Evolutionary conservation across 2,797 vertebrate species (phyloP).

Genomic region (Scolopax rusticola): DNA sequence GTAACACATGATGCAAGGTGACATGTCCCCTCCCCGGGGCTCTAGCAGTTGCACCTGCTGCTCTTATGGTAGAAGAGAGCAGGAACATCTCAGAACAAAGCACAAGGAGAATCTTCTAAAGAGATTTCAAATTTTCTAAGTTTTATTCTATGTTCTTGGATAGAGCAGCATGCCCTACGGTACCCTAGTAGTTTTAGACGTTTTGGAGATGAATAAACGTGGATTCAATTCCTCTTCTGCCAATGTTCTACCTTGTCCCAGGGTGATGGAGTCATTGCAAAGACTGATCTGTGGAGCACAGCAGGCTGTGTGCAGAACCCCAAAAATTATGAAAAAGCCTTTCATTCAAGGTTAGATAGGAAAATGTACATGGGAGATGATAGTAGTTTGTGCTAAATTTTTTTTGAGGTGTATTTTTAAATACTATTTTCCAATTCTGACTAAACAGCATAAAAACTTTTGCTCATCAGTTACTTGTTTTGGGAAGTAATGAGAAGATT

Average conservation of each 20-base stretch:
- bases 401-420: neutral
- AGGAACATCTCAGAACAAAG: neutral
- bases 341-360: neutral
- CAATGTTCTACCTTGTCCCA: neutral
- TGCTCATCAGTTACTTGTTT: neutral
- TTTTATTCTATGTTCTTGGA: neutral
- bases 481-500: neutral
- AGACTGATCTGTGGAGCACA: neutral
- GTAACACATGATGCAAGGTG: neutral
- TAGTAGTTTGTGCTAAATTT: neutral
- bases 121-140: neutral
- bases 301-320: accelerated
- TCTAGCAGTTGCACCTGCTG: neutral
- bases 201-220: neutral
- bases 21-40: neutral
- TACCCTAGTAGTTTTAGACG: neutral
- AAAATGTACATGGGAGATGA: neutral
- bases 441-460: neutral
- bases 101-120: neutral
- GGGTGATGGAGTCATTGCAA: neutral
- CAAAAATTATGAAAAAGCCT: neutral
- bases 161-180: neutral
- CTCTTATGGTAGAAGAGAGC: neutral
- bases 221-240: neutral
- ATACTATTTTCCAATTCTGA: neutral